A percentile compares a stretch with the other conserved stretches of the same genome.
Evolutionary conservation across 1,140 invertebrate species (phyloP).

Genomic region (Drosophila kurseongensis): DNA sequence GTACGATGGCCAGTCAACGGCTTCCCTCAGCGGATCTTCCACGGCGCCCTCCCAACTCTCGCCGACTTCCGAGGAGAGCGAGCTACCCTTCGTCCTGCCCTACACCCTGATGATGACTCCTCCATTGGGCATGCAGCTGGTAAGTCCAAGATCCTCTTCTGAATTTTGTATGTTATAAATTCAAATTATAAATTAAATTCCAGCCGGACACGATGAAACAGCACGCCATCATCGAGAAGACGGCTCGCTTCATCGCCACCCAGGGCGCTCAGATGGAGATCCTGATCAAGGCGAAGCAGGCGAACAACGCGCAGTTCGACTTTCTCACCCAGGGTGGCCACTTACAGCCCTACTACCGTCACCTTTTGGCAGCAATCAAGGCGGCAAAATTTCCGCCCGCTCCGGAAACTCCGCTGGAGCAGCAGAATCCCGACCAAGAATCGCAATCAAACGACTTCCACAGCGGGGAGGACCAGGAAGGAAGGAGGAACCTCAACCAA

Average conservation of each 20-base stretch:
- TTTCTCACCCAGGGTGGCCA: constrained; percentile 95
- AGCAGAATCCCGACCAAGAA: constrained; percentile 8
- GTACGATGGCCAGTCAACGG: constrained; percentile 87
- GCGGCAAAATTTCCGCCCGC: constrained; percentile 89
- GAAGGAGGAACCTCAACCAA: constrained; percentile 12
- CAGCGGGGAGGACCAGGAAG: constrained; percentile 21
- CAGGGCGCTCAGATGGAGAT: constrained; percentile 99
- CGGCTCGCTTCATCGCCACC: constrained; percentile 95
- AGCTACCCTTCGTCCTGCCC: constrained; percentile 90
- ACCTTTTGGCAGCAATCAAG: constrained; percentile 92
- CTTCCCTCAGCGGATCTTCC: constrained; percentile 4
- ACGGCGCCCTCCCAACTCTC: constrained; percentile 83
- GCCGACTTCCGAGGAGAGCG: constrained; percentile 85
- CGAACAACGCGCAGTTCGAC: constrained; percentile 96
- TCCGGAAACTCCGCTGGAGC: constrained; percentile 59
- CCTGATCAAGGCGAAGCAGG: constrained; percentile 98
- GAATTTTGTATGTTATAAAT: neutral
- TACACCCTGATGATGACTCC: constrained; percentile 89
- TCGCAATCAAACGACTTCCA: constrained; percentile 10
- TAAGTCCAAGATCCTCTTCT: constrained; percentile 84
- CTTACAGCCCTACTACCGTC: constrained; percentile 96
- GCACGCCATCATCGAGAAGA: constrained; percentile 98
- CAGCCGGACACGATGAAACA: constrained; percentile 96
- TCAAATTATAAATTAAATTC: constrained; percentile 13
- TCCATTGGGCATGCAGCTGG: constrained; percentile 88